Evolutionary conservation across 2,113 vertebrate genomes (phyloP).

Genomic region (Oxyura jamaicensis): DNA sequence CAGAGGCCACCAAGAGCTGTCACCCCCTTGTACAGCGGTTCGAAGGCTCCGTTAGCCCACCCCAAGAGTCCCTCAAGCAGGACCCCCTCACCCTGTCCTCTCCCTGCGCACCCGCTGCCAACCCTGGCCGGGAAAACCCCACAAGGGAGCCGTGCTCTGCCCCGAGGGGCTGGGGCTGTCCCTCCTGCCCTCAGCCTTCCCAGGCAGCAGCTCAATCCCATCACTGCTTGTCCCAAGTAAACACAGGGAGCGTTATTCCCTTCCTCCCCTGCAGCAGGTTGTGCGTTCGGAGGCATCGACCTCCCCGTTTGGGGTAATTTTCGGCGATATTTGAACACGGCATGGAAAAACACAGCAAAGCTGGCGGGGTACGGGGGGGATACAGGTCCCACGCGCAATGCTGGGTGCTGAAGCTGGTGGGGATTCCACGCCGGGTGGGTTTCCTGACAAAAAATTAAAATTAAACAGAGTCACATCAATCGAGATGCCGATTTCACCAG

Average conservation of each 20-base stretch:
- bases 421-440: fast-evolving
- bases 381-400: background rate
- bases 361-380: background rate
- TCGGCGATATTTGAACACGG: background rate
- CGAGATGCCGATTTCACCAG: background rate
- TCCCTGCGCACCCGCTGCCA: no score
- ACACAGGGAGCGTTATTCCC: background rate
- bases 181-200: background rate
- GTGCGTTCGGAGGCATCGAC: background rate
- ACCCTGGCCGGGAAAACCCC: no score
- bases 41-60: no score
- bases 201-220: background rate
- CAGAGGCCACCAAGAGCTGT: background rate
- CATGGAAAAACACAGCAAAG: background rate
- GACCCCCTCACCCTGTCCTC: no score
- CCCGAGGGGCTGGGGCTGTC: background rate
- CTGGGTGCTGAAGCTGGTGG: background rate
- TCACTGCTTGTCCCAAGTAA: background rate
- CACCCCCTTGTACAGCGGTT: fast-evolving
- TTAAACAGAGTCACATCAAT: fast-evolving
- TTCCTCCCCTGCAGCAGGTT: background rate
- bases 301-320: background rate
- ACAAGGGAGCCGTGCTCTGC: background rate
- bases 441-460: background rate
- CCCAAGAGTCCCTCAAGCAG: no score